phyloP scores from a whole-genome alignment of 2,888 invertebrate genomes.

The Spilarctia lutea region DNA sequence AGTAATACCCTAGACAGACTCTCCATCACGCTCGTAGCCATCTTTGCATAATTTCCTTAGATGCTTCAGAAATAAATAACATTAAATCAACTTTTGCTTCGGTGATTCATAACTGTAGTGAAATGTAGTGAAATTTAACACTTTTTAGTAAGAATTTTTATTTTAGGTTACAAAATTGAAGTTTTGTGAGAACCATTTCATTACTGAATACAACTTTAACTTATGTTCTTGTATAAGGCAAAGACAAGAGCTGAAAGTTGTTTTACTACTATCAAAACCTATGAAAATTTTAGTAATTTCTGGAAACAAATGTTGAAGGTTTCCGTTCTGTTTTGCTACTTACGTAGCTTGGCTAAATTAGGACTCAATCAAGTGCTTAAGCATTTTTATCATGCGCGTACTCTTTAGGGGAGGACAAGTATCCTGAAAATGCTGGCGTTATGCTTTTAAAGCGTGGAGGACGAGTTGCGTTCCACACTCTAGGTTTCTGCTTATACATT shows the following conservation, averaged over 20 bases:
- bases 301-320: neutral
- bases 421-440: neutral
- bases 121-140: constrained; percentile 39
- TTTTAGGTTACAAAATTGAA: neutral
- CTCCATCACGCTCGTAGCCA: constrained; percentile 75
- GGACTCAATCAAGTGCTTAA: too few species aligned
- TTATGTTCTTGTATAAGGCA: too few species aligned
- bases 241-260: too few species aligned
- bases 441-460: too few species aligned
- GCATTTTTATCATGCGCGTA: neutral
- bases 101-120: constrained; percentile 32
- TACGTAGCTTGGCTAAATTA: neutral
- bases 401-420: neutral
- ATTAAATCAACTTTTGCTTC: constrained; percentile 69
- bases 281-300: neutral
- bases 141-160: constrained; percentile 6
- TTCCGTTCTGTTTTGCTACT: neutral
- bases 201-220: neutral
- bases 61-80: constrained; percentile 75
- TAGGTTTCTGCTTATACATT: too few species aligned
- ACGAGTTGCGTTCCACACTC: too few species aligned
- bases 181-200: neutral
- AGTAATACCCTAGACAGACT: constrained; percentile 77
- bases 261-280: neutral
- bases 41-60: constrained; percentile 76